Percentiles rank a stretch among this genome's conserved stretches.
These are phyloP conservation scores for Mesorhabditis belari DNA, from an alignment of 2,888 invertebrate species.

Conservation along the genomic window DNA sequence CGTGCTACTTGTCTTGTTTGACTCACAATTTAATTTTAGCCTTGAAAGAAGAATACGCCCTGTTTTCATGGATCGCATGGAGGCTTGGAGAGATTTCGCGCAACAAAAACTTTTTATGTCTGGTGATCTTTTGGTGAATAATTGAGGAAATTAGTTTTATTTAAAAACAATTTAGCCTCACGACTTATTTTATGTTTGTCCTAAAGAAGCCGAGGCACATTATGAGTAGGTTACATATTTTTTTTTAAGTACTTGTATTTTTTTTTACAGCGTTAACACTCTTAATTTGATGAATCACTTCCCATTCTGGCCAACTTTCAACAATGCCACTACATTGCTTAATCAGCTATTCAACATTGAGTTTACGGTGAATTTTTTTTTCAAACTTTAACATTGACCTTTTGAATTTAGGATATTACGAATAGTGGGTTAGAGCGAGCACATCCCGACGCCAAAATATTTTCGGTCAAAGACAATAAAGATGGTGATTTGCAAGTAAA, in stretches of 20 bases:
- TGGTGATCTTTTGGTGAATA: slow-evolving; percentile 15
- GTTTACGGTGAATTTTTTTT: slow-evolving; percentile 24
- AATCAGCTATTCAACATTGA: slow-evolving; percentile 40
- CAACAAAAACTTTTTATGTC: slow-evolving; percentile 32
- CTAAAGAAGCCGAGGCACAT: slow-evolving; percentile 47
- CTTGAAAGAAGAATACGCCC: slow-evolving; percentile 42
- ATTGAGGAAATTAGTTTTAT: background rate
- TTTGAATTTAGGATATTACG: slow-evolving; percentile 32
- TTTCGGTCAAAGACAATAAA: slow-evolving; percentile 37
- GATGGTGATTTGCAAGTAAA: slow-evolving; percentile 19
- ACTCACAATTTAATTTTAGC: slow-evolving; percentile 19
- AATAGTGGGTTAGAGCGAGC: slow-evolving; percentile 33
- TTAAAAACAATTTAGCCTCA: slow-evolving; percentile 18
- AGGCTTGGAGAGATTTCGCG: slow-evolving; percentile 44
- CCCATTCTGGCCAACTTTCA: slow-evolving; percentile 51
- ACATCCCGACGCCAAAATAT: slow-evolving; percentile 44
- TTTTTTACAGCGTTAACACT: slow-evolving; percentile 33
- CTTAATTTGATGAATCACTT: slow-evolving; percentile 50
- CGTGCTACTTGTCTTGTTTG: slow-evolving; percentile 6
- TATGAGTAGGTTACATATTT: slow-evolving; percentile 29
- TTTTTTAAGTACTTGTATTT: background rate
- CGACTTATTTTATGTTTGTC: slow-evolving; percentile 49
- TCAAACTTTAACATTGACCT: background rate
- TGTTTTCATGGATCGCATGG: slow-evolving; percentile 46
- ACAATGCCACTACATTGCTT: slow-evolving; percentile 35